Base-by-base conservation (phyloP, 2,113 vertebrate genomes). In the Gallinago undulata region DNA sequence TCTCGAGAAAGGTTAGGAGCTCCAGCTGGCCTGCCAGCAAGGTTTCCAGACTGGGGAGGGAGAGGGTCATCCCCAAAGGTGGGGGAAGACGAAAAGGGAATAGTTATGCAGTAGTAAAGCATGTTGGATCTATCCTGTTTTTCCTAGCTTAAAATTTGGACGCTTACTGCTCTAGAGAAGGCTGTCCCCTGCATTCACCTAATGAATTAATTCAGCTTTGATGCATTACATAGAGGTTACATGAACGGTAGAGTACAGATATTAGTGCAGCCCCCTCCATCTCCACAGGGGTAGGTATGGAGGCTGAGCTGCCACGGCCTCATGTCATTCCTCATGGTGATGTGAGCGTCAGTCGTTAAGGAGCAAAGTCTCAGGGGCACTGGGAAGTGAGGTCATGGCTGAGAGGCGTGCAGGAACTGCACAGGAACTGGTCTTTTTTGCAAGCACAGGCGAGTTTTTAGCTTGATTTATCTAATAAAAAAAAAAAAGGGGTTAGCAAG, bases 11-110 rank as follows among this genome's bases (percentile, higher is more conserved):
- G 25, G 27, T 72, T 60, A 74, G 84, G 76, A 84, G 8, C 35
- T 87, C 84, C 77, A 87, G 69, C 77, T 72, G 84, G 60, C 62
- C 56, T 81, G 48, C 70, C 74, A 84, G 77, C 35, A 82, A 60
- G 48, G 48, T 78, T 78, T 35, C 0, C 0, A 39, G 47, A 31
- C 3, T 31, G 30, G 19, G 45, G 30, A 76, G 48, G 24, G 55
- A 86, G 28, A 83, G 35, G 28, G 23, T 43, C 12, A 3, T 55
- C 21, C 43, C 37, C 35, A 74, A 77, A 94, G 35, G 25, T 7
- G 51, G 45, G 23, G 69, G 39, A 68, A 77, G 47, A 56, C 75
- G 47, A 74, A 93, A 70, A 68, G 24, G 33, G 17, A 59, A 50
- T 24, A 86, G 51, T 74, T 84, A 59, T 0, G 0, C 27, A 35